Evolutionary conservation across 2,888 invertebrate species (phyloP), one percentile per base, ranked within the genome.

Genomic region (Lithophane semibrunnea): DNA sequence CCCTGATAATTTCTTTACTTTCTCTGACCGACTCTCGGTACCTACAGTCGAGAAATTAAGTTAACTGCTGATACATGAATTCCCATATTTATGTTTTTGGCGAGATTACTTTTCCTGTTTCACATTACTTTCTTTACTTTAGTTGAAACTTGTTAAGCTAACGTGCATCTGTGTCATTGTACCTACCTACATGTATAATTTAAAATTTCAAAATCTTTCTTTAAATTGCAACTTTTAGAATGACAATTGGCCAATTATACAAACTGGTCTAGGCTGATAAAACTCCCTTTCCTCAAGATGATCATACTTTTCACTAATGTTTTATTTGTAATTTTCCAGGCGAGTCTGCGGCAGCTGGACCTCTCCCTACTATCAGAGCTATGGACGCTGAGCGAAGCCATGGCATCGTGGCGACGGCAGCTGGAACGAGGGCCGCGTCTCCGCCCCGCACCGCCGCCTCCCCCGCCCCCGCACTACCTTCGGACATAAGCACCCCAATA

Each of bases 371-470:
- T 99, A 64, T 99, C 99, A 8, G 99, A 99, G 94, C 97, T 99
- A 84, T 99, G 99, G 99, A 98, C 98, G 1, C 97, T 99, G 72
- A 99, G 99, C 95, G 99, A 99, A 94, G 98, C 99, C 63, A 99
- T 99, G 93, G 98, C 99, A 90, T 98, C 99, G 86, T 99, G 98
- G 96, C 88, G 97, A 90, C 90, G 96, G 91, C 93, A 97, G 95
- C 90, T 97, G 89, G 91, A 97, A 93, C 89, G 97, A 88, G 89
- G 96, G 83, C 92, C 97, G 88, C 87, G 97, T 88, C 92, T 97
- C 84, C 94, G 97, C 86, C 93, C 94, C 89, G 97, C 95, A 90
- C 97, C 92, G 87, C 97, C 92, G 86, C 97, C 93, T 83, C 97
- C 91, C 85, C 97, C 92, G 2, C 96, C 96, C 47, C 96, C 96